Base-by-base conservation (phyloP, 2,797 vertebrate genomes). In the Threskiornis aethiopicus region DNA sequence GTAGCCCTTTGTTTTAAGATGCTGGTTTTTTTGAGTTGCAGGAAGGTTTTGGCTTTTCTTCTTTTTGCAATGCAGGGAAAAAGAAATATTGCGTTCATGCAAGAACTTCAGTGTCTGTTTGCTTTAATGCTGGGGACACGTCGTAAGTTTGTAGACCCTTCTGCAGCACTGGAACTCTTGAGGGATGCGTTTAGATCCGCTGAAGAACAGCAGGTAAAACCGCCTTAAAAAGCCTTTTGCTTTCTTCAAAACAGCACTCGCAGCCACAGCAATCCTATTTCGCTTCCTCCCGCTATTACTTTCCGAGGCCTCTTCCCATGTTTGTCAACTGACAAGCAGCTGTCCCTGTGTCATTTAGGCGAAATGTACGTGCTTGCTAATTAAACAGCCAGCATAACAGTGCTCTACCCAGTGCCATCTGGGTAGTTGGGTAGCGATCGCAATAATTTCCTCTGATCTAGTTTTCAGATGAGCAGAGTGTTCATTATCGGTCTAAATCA, bases 1-100 rank as follows among this genome's bases (percentile, higher is more conserved):
- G 31, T 62, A 44, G 76, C 47, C 19, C 13, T 46, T 15, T 33
- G 71, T 10, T 84, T 65, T 47, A 52, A 49, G 24, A 10, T 11
- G 10, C 54, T 66, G 31, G 62, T 62, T 70, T 10, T 71, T 69
- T 88, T 46, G 39, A 79, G 46, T 31, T 71, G 84, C 47, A 18
- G 77, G 44, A 70, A 61, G 41, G 57, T 18, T 35, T 92, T 90
- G 83, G 28, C 55, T 76, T 82, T 39, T 73, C 49, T 85, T 70
- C 6, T 84, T 89, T 18, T 97, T 81, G 35, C 90, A 6, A 66
- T 47, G 52, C 97, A 99, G 99, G 99, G 99, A 97, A 99, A 99
- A 97, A 99, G 99, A 97, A 99, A 99, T 90, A 97, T 99, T 3
- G 98, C 99, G 1, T 99, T 99, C 98, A 99, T 99, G 99, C 99